Conservation (phyloP, 2,797 vertebrate genomes). For the Setipinna tenuifilis region DNA sequence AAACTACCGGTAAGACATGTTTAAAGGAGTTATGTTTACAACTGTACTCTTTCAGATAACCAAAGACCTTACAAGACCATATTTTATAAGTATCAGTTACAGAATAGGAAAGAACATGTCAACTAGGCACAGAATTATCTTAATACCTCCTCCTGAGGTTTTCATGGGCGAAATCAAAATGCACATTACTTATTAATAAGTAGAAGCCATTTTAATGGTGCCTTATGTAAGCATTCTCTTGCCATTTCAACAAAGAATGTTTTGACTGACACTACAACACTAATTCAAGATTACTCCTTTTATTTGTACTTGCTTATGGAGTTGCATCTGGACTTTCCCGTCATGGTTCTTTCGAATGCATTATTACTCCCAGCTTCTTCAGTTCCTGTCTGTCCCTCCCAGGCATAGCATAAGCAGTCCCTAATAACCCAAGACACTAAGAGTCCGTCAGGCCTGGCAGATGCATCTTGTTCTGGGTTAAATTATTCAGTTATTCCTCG, state of each 20-base stretch:
- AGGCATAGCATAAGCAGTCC: neutral
- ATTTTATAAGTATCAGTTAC: slow-evolving; percentile 4
- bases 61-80: neutral
- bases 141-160: slow-evolving; percentile 11
- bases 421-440: neutral
- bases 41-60: neutral
- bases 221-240: slow-evolving; percentile 14
- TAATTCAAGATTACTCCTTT: neutral
- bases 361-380: neutral
- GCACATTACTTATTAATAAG: neutral
- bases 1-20: neutral
- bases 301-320: slow-evolving; percentile 11
- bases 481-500: slow-evolving; percentile 16
- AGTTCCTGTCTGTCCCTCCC: slow-evolving; percentile 13
- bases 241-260: slow-evolving; percentile 14
- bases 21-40: neutral
- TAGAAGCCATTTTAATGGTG: neutral
- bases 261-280: neutral
- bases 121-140: neutral
- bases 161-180: neutral
- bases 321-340: slow-evolving; percentile 7
- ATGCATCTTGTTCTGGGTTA: slow-evolving; percentile 14
- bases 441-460: slow-evolving; percentile 1
- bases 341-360: neutral
- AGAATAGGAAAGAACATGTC: neutral